Evolutionary conservation across 2,888 invertebrate species (phyloP).

Genomic region (Chorisops tibialis): DNA sequence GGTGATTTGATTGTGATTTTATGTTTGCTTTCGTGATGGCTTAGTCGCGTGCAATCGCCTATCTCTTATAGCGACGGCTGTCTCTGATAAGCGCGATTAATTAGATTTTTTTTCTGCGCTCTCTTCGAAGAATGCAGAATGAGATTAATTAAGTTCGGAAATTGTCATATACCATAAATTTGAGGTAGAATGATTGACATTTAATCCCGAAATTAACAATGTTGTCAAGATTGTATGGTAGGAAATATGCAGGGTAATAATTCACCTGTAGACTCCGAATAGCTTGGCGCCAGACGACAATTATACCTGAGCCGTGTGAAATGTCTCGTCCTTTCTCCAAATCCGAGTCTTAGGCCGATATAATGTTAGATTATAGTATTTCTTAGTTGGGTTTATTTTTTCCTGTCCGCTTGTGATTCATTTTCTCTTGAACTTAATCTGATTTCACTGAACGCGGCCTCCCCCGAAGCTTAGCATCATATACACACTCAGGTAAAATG

Average conservation of each 20-base stretch:
- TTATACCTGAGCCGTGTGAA: slow-evolving; percentile 18
- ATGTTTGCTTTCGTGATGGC: slow-evolving; percentile 12
- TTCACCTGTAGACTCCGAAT: background rate
- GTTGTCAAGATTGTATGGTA: too few relatives aligned
- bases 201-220: background rate
- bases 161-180: too few relatives aligned
- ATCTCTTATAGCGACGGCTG: slow-evolving; percentile 8
- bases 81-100: slow-evolving; percentile 10
- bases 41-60: slow-evolving; percentile 2
- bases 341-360: slow-evolving; percentile 12
- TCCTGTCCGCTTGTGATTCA: background rate
- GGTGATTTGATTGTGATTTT: slow-evolving; percentile 6
- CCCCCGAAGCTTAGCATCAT: slow-evolving; percentile 23
- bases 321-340: slow-evolving; percentile 24
- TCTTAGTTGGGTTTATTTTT: background rate
- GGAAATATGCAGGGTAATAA: background rate
- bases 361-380: slow-evolving; percentile 21
- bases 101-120: background rate
- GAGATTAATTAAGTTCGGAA: too few relatives aligned
- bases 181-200: background rate
- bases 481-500: background rate
- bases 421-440: slow-evolving; percentile 22
- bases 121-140: background rate
- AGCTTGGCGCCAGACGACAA: slow-evolving; percentile 8
- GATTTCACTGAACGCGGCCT: slow-evolving; percentile 28